These are phyloP conservation scores for Megaceryle alcyon DNA, from an alignment of 2,797 vertebrate genomes.

Conservation along the genomic window DNA sequence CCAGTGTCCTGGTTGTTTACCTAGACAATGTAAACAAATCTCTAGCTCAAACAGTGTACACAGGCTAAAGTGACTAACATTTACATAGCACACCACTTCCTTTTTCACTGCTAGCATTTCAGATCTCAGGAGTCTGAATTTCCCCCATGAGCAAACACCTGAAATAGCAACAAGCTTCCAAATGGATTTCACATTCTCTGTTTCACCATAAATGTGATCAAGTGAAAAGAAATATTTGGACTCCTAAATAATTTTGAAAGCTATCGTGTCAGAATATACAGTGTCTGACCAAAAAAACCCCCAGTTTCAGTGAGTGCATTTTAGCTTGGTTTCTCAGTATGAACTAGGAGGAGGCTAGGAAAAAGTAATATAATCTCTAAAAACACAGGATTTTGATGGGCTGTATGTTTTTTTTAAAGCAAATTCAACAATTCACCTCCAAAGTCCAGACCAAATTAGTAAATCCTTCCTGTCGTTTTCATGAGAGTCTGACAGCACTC, in stretches of 20 bases:
- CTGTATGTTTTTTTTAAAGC: background rate
- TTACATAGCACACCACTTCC: background rate
- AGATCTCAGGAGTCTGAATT: background rate
- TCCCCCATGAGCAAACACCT: background rate
- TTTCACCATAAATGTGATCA: background rate
- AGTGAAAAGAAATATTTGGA: background rate
- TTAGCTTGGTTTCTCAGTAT: background rate
- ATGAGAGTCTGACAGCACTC: background rate
- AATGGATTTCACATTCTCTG: background rate
- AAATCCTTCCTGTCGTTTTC: background rate
- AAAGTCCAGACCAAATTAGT: background rate
- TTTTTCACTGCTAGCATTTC: background rate
- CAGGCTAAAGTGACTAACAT: background rate
- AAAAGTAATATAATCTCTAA: background rate
- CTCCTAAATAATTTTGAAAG: background rate
- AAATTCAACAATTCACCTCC: background rate
- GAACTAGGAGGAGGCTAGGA: background rate
- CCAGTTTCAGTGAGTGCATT: background rate
- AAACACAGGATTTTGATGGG: accelerated
- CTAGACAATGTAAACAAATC: background rate
- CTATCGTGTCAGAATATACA: background rate
- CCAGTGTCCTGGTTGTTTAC: background rate
- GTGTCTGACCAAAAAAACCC: background rate
- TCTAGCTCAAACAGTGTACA: background rate
- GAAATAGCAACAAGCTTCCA: background rate